These are phyloP conservation scores for Egretta garzetta DNA, from an alignment of 2,113 vertebrate species.

Conservation along the genomic window DNA sequence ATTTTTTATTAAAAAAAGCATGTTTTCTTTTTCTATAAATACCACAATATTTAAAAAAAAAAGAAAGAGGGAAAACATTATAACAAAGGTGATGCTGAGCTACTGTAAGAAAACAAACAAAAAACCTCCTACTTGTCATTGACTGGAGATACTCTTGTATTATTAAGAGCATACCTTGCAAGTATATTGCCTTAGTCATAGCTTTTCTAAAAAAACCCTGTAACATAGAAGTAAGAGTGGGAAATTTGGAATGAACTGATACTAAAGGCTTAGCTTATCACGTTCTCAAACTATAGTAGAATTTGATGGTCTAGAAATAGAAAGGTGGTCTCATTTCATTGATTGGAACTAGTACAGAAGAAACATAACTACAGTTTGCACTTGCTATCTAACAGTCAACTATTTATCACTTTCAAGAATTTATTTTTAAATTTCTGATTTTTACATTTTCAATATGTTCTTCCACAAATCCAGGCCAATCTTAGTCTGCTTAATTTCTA, in stretches of 20 bases:
- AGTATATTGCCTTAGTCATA: background rate
- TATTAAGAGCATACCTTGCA: background rate
- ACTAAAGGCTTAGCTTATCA: background rate
- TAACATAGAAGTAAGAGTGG: background rate
- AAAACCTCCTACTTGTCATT: background rate
- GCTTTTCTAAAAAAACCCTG: background rate
- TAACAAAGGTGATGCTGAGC: background rate
- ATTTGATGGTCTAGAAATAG: background rate
- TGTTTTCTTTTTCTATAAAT: background rate
- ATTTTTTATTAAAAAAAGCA: background rate
- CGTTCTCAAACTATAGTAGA: background rate
- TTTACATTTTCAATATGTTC: background rate
- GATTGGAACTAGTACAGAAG: background rate
- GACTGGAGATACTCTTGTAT: background rate
- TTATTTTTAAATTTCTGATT: background rate
- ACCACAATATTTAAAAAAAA: too few species aligned
- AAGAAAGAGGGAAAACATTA: background rate
- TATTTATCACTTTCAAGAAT: background rate
- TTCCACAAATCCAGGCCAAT: background rate
- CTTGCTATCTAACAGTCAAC: background rate
- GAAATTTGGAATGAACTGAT: background rate
- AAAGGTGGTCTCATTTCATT: background rate
- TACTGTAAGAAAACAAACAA: background rate
- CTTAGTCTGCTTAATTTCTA: background rate
- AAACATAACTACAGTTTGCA: background rate